phyloP scores from a whole-genome alignment of 1,140 invertebrate species.

The Trigoniulus corallinus region DNA sequence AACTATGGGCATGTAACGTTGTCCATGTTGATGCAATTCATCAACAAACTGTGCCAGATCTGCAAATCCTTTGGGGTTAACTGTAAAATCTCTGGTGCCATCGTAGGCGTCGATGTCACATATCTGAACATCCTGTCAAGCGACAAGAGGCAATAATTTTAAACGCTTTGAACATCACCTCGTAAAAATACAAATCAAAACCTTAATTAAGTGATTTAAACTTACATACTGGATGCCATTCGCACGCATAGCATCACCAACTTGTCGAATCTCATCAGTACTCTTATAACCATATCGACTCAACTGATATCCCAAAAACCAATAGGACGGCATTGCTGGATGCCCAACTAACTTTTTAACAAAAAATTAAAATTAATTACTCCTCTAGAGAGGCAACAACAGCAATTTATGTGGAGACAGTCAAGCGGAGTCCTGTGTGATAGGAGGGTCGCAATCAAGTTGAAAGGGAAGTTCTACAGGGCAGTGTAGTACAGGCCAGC shows the following conservation, averaged over 20 bases:
- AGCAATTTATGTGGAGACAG: too few species aligned
- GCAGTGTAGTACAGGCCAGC: too few species aligned
- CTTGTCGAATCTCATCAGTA: not conserved
- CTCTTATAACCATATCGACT: slow-evolving; percentile 15
- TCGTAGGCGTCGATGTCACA: not conserved
- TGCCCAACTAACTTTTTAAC: slow-evolving; percentile 18
- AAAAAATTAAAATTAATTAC: not conserved
- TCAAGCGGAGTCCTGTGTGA: too few species aligned
- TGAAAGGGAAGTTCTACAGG: too few species aligned
- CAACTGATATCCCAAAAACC: slow-evolving; percentile 32
- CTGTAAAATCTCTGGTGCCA: not conserved
- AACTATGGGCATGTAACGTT: not conserved
- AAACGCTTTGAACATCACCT: not conserved
- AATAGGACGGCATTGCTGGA: slow-evolving; percentile 29
- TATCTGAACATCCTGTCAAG: not conserved
- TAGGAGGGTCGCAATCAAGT: too few species aligned
- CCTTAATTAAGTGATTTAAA: not conserved
- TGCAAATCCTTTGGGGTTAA: not conserved
- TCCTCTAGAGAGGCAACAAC: not conserved
- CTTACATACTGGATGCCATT: not conserved
- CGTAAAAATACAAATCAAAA: not conserved
- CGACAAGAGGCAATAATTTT: not conserved
- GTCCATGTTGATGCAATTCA: not conserved
- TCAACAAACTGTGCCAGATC: not conserved
- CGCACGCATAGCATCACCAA: not conserved